Base-by-base conservation (phyloP, 2,113 vertebrate species). In the Chaetops frenatus region DNA sequence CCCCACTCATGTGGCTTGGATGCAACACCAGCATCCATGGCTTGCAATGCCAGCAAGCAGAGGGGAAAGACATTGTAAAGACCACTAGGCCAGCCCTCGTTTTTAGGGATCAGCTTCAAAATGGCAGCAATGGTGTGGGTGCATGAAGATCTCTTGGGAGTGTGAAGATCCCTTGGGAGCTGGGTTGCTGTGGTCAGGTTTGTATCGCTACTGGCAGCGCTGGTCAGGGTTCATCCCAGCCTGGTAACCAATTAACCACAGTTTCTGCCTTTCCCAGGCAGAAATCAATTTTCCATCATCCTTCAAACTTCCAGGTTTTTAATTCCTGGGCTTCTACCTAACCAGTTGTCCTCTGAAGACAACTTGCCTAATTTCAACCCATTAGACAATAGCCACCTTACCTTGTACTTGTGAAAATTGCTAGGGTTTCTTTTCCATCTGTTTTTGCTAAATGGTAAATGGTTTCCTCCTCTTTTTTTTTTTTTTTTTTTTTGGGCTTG, bases 1-100 rank as follows among this genome's bases (percentile, higher is more conserved):
- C 56, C 6, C 10, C 9, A 23, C 16, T 51, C 0, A 0, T 0
- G 1, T 44, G 16, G 18, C 17, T 21, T 78, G 50, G 17, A 17
- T 67, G 35, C 19, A 65, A 20, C 3, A 2, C 28, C 2, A 1
- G 15, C 47, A 44, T 35, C 44, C 53, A 20, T 27, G 24, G 29
- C 57, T 74, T 50, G 20, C 16, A 29, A 48, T 11, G 27, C 1
- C 47, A 33, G 38, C 36, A 25, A 82, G 12, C 9, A 71, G 23
- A 58, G 3, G 4, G 12, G 27, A 44, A 70, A 47, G 35, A 14
- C 10, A 56, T 69, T 7, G 7, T 10, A 44, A 67, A 56, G 27
- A 25, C 17, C 17, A 10, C 7, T 48, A 31, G 47, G 65, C 13
- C 28, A 80, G 13, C 53, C 12, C 29, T 50, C 14, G 7, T 12